Conservation (phyloP, 2,888 invertebrate genomes). For the Caenorhabditis panamensis region DNA sequence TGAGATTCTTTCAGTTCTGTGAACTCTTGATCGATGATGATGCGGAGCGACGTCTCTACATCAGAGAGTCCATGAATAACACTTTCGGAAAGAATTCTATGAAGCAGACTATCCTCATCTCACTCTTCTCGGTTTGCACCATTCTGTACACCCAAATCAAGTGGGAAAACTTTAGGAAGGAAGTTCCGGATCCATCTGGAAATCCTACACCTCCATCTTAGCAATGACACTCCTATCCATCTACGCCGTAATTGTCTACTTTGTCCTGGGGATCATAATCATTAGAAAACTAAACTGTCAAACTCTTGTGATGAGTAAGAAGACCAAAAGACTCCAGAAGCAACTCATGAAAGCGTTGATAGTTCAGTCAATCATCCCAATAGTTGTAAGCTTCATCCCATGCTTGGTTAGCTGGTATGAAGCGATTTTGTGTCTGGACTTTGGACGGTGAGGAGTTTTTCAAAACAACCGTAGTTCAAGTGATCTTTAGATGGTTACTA, state of each 20-base stretch:
- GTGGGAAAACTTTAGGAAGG: conserved; percentile 1
- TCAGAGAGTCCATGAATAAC: not conserved
- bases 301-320: conserved; percentile 19
- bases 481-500: conserved; percentile 19
- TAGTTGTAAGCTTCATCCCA: conserved; percentile 12
- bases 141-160: not conserved
- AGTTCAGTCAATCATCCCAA: conserved; percentile 26
- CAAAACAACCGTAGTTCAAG: no score
- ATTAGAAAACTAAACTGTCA: conserved; percentile 7
- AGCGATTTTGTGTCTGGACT: not conserved
- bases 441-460: not conserved
- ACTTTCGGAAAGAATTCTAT: not conserved
- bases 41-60: not conserved
- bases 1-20: not conserved
- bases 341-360: conserved; percentile 30
- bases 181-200: not conserved
- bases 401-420: not conserved
- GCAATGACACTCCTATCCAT: conserved; percentile 1
- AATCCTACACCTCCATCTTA: conserved; percentile 1
- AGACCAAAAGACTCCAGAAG: conserved; percentile 24
- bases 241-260: conserved; percentile 10
- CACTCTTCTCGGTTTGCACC: not conserved
- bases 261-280: conserved; percentile 13
- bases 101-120: not conserved
- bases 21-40: not conserved